Evolutionary conservation across 2,113 vertebrate genomes (phyloP).

Genomic region (Odocoileus hemionus): DNA sequence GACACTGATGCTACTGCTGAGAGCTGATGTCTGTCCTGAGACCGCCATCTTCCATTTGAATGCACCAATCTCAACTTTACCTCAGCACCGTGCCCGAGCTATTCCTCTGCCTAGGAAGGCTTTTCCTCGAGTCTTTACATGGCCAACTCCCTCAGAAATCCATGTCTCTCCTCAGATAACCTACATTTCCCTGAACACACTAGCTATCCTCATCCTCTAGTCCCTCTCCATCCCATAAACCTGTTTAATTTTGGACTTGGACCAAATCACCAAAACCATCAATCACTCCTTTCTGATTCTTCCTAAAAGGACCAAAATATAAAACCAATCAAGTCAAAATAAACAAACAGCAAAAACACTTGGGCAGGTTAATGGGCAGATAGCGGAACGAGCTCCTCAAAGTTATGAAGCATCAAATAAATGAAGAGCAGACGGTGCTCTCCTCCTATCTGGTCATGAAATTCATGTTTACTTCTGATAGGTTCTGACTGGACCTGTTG

Average conservation of each 20-base stretch:
- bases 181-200: background rate
- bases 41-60: background rate
- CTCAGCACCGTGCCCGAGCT: background rate
- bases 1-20: background rate
- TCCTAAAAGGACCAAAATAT: background rate
- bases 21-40: background rate
- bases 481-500: background rate
- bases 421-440: background rate
- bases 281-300: background rate
- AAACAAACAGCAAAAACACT: conserved; percentile 35
- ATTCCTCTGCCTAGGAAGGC: background rate
- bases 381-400: background rate
- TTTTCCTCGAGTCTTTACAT: background rate
- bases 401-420: background rate
- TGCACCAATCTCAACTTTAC: background rate
- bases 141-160: background rate
- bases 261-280: background rate
- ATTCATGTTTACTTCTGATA: background rate
- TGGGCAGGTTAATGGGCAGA: background rate
- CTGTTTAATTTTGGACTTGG: background rate
- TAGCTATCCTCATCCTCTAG: too few species aligned
- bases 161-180: background rate
- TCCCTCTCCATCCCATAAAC: background rate
- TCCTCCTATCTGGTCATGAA: background rate
- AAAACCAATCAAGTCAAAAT: background rate